Base-by-base conservation (phyloP, 2,888 invertebrate genomes). In the Physocephala rufipes region DNA sequence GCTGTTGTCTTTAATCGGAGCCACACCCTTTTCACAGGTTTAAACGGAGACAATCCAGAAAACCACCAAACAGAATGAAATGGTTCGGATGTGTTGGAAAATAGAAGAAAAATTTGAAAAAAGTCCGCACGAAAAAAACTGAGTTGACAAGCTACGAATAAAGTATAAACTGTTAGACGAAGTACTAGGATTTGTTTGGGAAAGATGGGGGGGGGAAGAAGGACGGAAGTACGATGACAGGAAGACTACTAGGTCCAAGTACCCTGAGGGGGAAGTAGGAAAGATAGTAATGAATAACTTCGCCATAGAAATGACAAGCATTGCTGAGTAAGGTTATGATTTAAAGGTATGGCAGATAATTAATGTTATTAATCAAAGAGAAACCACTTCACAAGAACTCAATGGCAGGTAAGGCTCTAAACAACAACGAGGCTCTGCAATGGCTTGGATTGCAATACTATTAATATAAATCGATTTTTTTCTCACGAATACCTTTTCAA, bases 11-110 rank as follows among this genome's bases (percentile, higher is more conserved):
- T n/a, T 51, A 24, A 24, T 21, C 0, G 47, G 45, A 3, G 59
- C 53, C 71, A 66, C 71, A 71, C 71, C 71, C 66, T 58, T 53
- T 24, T 16, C 62, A 45, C 19, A 43, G 47, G 64, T 30, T n/a
- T 36, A 64, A 64, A 61, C 58, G 66, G 59, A 70, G 49, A 30
- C 49, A 62, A 51, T 68, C 62, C n/a, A n/a, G n/a, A n/a, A n/a
- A 62, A 62, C 68, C 30, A 30, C 36, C 62, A 62, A 62, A 62
- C 30, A 43, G n/a, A 12, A 7, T 7, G 12, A 4, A 19, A 47
- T 19, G 12, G 43, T 30, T 15, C 66, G 66, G 15, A 26, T 21
- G 58, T 24, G 28, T 28, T 49, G 51, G 19, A 26, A 5, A 45
- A 26, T 58, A 58, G 47, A 47, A 45, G 9, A 36, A 19, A 13